Conservation (phyloP, 2,888 invertebrate species). For the Acleris laterana region DNA sequence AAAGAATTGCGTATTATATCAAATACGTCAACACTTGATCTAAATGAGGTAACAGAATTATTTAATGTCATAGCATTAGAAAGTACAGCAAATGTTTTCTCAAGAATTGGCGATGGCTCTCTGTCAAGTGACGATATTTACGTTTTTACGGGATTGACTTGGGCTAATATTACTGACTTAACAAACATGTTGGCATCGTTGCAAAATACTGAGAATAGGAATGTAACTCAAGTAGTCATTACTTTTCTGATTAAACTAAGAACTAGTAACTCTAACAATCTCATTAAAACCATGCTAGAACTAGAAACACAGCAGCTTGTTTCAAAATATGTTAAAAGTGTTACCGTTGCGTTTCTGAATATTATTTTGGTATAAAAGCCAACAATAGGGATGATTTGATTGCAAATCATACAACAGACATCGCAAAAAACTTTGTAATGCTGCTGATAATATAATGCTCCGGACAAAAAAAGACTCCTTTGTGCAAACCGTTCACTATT, state of each 20-base stretch:
- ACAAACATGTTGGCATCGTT: not conserved
- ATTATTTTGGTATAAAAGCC: not conserved
- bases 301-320: not conserved
- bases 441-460: conserved; percentile 2
- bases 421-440: not conserved
- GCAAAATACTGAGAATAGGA: not conserved
- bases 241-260: not conserved
- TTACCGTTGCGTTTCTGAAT: not conserved
- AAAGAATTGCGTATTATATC: no score
- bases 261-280: not conserved
- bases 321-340: no score
- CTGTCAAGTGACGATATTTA: not conserved
- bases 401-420: not conserved
- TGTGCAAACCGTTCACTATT: conserved; percentile 1
- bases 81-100: not conserved
- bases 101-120: not conserved
- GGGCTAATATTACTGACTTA: not conserved
- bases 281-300: not conserved
- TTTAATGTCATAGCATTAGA: not conserved
- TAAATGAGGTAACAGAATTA: not conserved
- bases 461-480: not conserved
- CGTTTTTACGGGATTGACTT: not conserved
- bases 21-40: no score
- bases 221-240: not conserved
- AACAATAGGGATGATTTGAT: not conserved